A percentile compares a stretch with the other conserved stretches of the same genome.
phyloP scores from a whole-genome alignment of 2,113 vertebrate species.

The Rhinolophus sinicus region DNA sequence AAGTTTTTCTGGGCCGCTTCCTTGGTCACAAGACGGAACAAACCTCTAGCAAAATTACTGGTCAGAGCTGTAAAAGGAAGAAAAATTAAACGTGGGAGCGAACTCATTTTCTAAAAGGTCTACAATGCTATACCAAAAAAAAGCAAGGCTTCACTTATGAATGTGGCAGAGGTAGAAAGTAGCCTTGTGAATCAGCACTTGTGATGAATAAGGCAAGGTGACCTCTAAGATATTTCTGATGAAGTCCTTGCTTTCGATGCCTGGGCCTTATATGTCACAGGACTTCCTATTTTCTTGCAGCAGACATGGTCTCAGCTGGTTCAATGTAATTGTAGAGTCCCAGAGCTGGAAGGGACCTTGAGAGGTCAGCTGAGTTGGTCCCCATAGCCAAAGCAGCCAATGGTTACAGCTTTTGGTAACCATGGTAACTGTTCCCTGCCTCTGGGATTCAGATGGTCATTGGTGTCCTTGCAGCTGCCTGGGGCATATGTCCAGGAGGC shows the following conservation, averaged over 20 bases:
- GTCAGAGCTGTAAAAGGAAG: slow-evolving; percentile 35
- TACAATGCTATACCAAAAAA: not conserved
- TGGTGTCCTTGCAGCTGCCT: not conserved
- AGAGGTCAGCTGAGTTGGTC: slow-evolving; percentile 6
- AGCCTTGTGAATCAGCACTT: slow-evolving; percentile 43
- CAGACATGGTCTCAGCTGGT: slow-evolving; percentile 32
- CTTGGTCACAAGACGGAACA: not conserved
- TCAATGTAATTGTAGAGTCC: slow-evolving; percentile 52
- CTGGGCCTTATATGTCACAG: not conserved
- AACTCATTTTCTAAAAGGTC: not conserved
- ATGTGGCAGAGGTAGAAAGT: not conserved
- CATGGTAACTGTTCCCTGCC: slow-evolving; percentile 51
- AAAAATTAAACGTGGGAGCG: not conserved
- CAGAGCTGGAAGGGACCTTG: slow-evolving; percentile 38
- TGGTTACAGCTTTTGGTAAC: slow-evolving; percentile 33
- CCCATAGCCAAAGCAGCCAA: not conserved
- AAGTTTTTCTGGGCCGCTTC: slow-evolving; percentile 52
- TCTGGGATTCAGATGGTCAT: slow-evolving; percentile 48
- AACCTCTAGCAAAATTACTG: slow-evolving; percentile 7
- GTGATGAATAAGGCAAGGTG: not conserved
- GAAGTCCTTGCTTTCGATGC: not conserved
- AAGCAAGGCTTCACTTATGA: not conserved
- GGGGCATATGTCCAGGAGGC: slow-evolving; percentile 46
- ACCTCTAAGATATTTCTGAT: slow-evolving; percentile 12
- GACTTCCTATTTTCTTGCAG: slow-evolving; percentile 34